Conservation (phyloP, 2,113 vertebrate species). For the Tringa solitaria region DNA sequence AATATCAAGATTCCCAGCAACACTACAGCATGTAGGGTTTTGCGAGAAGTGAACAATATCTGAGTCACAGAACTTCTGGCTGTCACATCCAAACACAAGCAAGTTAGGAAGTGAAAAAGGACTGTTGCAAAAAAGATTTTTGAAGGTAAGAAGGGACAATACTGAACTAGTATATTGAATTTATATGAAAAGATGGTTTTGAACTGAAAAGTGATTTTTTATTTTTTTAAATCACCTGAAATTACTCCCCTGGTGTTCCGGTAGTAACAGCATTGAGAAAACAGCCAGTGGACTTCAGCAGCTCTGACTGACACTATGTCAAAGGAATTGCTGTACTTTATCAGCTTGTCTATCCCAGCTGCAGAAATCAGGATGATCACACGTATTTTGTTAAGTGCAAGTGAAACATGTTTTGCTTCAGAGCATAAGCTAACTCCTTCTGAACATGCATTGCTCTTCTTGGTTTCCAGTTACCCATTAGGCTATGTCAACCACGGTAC, state of each 20-base stretch:
- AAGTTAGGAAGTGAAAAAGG: neutral
- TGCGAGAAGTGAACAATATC: neutral
- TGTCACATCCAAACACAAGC: neutral
- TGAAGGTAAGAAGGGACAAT: neutral
- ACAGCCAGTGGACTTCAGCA: neutral
- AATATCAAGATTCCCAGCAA: neutral
- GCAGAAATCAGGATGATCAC: neutral
- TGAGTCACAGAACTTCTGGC: neutral
- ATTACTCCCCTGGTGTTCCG: neutral
- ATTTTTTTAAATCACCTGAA: neutral
- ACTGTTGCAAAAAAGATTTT: neutral
- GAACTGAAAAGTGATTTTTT: neutral
- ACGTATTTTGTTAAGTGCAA: neutral
- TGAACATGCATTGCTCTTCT: rapidly evolving
- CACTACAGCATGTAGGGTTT: neutral
- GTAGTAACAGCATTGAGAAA: neutral
- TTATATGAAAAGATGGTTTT: neutral
- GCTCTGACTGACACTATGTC: neutral
- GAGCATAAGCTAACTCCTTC: neutral
- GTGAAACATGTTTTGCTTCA: neutral
- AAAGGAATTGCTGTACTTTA: neutral
- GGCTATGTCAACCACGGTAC: rapidly evolving
- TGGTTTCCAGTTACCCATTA: neutral
- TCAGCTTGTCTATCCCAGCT: neutral
- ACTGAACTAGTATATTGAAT: neutral